Conservation (phyloP, 1,140 invertebrate species). For the Anoplophora glabripennis region DNA sequence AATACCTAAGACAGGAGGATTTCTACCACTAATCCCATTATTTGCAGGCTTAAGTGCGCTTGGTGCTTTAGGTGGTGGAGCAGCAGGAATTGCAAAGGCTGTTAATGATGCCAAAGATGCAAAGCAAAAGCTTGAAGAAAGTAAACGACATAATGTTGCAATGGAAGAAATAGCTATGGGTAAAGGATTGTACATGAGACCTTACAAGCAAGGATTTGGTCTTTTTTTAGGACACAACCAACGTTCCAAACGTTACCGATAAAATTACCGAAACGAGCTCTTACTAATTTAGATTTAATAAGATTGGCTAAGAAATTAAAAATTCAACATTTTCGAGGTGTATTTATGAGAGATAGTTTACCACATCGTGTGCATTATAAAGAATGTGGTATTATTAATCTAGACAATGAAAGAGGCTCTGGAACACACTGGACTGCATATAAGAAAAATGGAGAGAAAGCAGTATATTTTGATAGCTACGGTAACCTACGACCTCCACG, state of each 20-base stretch:
- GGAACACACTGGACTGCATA: too few relatives aligned
- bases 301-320: slow-evolving; percentile 11
- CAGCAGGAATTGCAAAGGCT: slow-evolving; percentile 34
- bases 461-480: too few relatives aligned
- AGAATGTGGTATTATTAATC: too few relatives aligned
- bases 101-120: slow-evolving; percentile 39
- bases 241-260: slow-evolving; percentile 5
- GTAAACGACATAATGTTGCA: slow-evolving; percentile 36
- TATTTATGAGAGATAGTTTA: too few relatives aligned
- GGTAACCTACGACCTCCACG: too few relatives aligned
- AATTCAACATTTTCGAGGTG: slow-evolving; percentile 11
- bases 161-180: slow-evolving; percentile 39
- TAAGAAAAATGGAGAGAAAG: too few relatives aligned
- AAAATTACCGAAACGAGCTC: slow-evolving; percentile 2
- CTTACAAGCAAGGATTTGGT: slow-evolving; percentile 41
- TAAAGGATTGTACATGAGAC: slow-evolving; percentile 37
- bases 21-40: slow-evolving; percentile 43
- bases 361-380: too few relatives aligned
- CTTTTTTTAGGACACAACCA: slow-evolving; percentile 9
- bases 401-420: too few relatives aligned
- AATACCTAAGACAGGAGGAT: slow-evolving; percentile 41
- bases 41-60: slow-evolving; percentile 42
- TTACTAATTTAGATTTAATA: slow-evolving; percentile 10
- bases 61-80: slow-evolving; percentile 38
- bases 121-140: slow-evolving; percentile 32